phyloP scores from a whole-genome alignment of 2,113 vertebrate species.

The Centropristis striata region DNA sequence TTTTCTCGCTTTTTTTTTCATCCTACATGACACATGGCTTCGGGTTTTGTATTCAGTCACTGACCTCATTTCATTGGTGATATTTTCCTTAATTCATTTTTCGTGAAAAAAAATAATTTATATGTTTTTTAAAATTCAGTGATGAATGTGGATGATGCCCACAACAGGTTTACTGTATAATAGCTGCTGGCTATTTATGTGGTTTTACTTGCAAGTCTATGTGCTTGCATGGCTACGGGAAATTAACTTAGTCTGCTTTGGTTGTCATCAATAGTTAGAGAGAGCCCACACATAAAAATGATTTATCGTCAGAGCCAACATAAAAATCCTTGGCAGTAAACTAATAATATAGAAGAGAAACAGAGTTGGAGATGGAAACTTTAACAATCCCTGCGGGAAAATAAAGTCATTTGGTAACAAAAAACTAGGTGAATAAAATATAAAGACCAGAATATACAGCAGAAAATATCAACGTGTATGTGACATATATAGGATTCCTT shows the following conservation, averaged over 20 bases:
- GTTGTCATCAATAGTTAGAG: constrained; percentile 48
- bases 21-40: no score
- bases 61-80: background rate
- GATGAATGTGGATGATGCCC: background rate
- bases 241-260: constrained; percentile 38
- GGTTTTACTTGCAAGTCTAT: constrained; percentile 9
- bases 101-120: background rate
- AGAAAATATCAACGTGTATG: background rate
- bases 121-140: background rate
- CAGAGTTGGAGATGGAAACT: background rate
- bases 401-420: constrained; percentile 9
- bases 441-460: background rate
- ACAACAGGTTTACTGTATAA: background rate
- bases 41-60: background rate
- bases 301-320: constrained; percentile 39
- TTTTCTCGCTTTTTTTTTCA: background rate
- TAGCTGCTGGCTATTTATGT: background rate
- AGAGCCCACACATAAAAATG: constrained; percentile 28
- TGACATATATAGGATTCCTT: background rate
- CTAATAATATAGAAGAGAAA: constrained; percentile 24
- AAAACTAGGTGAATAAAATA: background rate
- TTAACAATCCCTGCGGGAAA: constrained; percentile 19
- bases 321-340: constrained; percentile 30
- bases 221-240: constrained; percentile 20
- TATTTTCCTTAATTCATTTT: background rate